Evolutionary conservation across 53 echinoderm and acorn worm genomes (phyloP), one percentile per base, ranked within the genome.

Genomic region (Antedon mediterranea): DNA sequence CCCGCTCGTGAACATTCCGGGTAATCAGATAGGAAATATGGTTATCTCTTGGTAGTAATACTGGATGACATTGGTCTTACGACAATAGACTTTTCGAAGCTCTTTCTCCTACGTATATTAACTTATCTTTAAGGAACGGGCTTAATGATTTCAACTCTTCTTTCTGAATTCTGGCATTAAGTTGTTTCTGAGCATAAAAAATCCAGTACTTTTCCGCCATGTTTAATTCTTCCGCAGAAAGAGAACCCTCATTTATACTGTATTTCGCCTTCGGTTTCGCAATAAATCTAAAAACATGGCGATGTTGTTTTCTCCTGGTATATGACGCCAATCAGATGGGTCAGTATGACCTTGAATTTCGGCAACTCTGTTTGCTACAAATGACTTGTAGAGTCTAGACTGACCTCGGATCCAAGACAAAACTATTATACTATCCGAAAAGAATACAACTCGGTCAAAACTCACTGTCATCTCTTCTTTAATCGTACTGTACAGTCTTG

Each of bases 231-330:
- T 6, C 57, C 7, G 20, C 23, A 3, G 57, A 57, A 57, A 57
- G 57, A 8, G 57, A 23, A 15, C 57, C 57, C 2, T 44, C 71
- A 3, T 30, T 13, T 30, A 43, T 13, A 2, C 78, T n/a, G 31
- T 32, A 29, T 57, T 75, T 88, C 0, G 70, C 77, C 43, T 87
- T 84, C 77, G 87, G 73, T 31, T 83, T 80, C 30, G 23, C 30
- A 33, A 87, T 71, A 74, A 87, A 87, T 73, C 81, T 28, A 71
- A 87, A 77, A 5, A 87, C 84, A 43, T 87, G 87, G 74, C 81
- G 14, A 80, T 73, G 73, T 80, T 80, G 29, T 6, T 5, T 8
- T 80, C 81, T 8, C 43, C 81, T 33, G 81, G 81, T 20, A 81
- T 29, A 32, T 81, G 81, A 41, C 74, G 37, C 73, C 81, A 81